phyloP scores from a whole-genome alignment of 2,888 invertebrate genomes.

The Xestia sexstrigata region DNA sequence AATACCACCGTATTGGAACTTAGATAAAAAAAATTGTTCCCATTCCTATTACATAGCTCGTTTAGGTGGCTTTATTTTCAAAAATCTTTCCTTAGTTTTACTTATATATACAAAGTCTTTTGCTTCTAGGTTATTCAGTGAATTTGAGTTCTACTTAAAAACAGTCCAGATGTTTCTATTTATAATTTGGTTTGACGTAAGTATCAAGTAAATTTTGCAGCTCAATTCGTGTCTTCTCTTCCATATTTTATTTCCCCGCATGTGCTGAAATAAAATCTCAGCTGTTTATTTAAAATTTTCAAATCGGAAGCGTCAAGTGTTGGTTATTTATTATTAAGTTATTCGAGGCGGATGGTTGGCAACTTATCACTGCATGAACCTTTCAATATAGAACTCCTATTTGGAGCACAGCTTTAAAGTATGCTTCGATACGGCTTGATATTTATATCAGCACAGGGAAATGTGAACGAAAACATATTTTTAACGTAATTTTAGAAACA shows the following conservation, averaged over 20 bases:
- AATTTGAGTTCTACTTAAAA: background rate
- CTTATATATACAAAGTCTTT: background rate
- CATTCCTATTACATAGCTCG: too few relatives aligned
- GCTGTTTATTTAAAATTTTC: constrained; percentile 46
- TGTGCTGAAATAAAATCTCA: constrained; percentile 15
- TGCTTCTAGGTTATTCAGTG: background rate
- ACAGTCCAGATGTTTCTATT: background rate
- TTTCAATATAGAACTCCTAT: constrained; percentile 57
- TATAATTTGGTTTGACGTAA: background rate
- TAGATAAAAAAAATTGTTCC: too few relatives aligned
- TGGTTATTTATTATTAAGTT: constrained; percentile 57
- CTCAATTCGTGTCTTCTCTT: background rate
- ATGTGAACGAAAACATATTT: constrained; percentile 36
- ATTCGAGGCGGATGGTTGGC: constrained; percentile 40
- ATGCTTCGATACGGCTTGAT: constrained; percentile 42
- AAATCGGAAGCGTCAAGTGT: constrained; percentile 29
- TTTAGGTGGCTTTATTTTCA: background rate
- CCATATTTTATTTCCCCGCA: background rate
- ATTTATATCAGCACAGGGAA: constrained; percentile 38
- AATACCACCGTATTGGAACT: too few relatives aligned
- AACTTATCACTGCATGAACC: constrained; percentile 53
- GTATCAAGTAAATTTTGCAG: background rate
- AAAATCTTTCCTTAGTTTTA: background rate
- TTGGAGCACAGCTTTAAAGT: constrained; percentile 45
- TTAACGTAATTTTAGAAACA: background rate